Percentiles rank a stretch among this genome's conserved stretches.
Evolutionary conservation across 1,140 invertebrate species (phyloP).

Genomic region (Scaptomyza graminum): DNA sequence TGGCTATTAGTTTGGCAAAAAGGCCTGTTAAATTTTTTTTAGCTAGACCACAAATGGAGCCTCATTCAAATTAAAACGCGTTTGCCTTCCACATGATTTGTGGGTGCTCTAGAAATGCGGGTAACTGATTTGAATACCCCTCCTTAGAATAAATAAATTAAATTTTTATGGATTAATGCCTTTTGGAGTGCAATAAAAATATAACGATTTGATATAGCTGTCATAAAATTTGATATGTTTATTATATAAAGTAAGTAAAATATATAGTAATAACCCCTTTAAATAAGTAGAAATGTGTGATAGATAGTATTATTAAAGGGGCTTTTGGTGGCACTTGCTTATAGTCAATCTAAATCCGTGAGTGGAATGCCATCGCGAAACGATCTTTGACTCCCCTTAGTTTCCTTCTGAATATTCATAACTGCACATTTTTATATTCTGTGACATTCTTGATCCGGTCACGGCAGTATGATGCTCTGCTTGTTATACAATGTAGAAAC

Average conservation of each 20-base stretch:
- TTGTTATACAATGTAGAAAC: neutral
- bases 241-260: no score
- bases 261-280: no score
- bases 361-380: neutral
- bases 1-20: conserved; percentile 56
- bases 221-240: no score
- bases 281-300: no score
- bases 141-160: conserved; percentile 5
- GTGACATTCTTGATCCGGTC: conserved; percentile 17
- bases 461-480: conserved; percentile 9
- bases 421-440: neutral
- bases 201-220: no score
- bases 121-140: conserved; percentile 24
- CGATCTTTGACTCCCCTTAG: neutral
- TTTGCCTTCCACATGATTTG: conserved; percentile 29
- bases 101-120: conserved; percentile 36
- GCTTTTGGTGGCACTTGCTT: no score
- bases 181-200: conserved; percentile 12
- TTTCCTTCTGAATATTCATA: neutral
- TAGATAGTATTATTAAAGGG: no score
- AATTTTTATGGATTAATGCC: neutral
- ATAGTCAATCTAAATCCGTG: no score
- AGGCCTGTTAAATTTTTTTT: conserved; percentile 7
- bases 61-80: conserved; percentile 30
- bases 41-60: conserved; percentile 17